Percentiles rank a stretch among this genome's conserved stretches.
Conservation (phyloP, 2,797 vertebrate species). For the Enteromius anoplus region DNA sequence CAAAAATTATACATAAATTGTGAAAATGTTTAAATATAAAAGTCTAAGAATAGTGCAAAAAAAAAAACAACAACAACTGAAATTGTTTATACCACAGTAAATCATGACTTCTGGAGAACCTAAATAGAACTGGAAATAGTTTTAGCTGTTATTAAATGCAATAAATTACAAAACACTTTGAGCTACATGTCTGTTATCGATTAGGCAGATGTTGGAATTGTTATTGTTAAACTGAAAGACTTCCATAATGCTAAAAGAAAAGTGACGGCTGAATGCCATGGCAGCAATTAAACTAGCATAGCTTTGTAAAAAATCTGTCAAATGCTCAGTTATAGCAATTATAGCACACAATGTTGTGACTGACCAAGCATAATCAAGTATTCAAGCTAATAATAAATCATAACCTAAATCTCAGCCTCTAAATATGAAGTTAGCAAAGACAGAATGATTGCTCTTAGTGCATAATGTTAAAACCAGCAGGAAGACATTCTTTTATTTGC, state of each 20-base stretch:
- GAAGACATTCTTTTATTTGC: not conserved
- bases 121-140: not conserved
- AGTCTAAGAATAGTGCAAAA: no score
- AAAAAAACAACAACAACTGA: no score
- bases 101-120: not conserved
- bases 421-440: not conserved
- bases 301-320: not conserved
- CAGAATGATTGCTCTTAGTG: not conserved
- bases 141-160: not conserved
- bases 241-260: not conserved
- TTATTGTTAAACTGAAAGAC: not conserved
- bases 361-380: not conserved
- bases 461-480: conserved; percentile 3
- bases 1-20: no score
- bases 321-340: not conserved
- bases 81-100: no score
- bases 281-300: not conserved
- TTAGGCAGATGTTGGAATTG: not conserved
- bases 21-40: no score
- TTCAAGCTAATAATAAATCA: not conserved
- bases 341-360: not conserved
- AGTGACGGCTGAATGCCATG: not conserved
- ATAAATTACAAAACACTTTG: not conserved
- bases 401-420: not conserved
- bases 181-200: not conserved